Conservation (phyloP, 2,113 vertebrate species). For the Azemiops feae region DNA sequence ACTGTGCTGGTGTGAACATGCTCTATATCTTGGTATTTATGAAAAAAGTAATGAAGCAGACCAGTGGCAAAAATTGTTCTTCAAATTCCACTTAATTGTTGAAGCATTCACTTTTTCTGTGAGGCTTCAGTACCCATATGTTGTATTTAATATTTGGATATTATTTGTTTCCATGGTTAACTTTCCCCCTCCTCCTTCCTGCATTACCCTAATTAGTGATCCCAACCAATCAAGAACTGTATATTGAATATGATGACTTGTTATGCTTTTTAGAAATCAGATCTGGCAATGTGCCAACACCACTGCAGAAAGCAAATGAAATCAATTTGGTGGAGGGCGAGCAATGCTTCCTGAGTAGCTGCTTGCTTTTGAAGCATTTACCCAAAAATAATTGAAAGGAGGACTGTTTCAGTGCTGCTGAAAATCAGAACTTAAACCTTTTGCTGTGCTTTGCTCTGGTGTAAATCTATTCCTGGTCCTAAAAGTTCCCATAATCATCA, state of each 20-base stretch:
- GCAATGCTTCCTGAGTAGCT: neutral
- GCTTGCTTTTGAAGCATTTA: neutral
- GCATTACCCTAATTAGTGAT: neutral
- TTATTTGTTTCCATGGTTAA: neutral
- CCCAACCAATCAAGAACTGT: neutral
- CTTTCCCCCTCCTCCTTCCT: neutral
- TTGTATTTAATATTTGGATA: neutral
- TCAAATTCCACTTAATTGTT: neutral
- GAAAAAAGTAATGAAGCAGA: neutral
- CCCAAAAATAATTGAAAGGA: neutral
- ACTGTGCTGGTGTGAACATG: neutral
- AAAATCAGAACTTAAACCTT: neutral
- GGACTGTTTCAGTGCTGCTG: neutral
- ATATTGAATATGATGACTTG: neutral
- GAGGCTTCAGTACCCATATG: neutral
- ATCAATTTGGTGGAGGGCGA: neutral
- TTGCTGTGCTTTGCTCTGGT: neutral
- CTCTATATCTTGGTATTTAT: neutral
- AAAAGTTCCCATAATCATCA: neutral
- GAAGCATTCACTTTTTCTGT: neutral
- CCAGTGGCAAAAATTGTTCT: neutral
- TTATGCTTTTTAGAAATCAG: neutral
- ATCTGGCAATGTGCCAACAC: neutral
- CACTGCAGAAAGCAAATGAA: neutral
- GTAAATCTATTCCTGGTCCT: neutral